Percentiles rank a stretch among this genome's conserved stretches.
Conservation (phyloP, 2,797 vertebrate species). For the Enteromius thamalakanensis region DNA sequence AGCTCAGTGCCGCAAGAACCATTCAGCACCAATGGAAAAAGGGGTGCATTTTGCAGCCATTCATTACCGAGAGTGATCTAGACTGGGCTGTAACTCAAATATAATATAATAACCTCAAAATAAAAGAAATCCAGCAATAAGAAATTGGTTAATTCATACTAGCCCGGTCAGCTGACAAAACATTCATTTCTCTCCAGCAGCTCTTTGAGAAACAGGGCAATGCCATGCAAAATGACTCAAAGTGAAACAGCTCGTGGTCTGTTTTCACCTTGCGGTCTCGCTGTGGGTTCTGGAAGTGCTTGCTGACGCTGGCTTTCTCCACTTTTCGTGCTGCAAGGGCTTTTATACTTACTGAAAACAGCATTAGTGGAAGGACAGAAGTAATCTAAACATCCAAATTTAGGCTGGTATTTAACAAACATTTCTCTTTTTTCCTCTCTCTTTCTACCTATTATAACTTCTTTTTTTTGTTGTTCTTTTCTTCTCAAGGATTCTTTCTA, state of each 20-base stretch:
- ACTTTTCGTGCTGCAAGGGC: slow-evolving; percentile 28
- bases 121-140: slow-evolving; percentile 39
- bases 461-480: not conserved
- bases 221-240: slow-evolving; percentile 37
- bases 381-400: slow-evolving; percentile 34
- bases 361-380: slow-evolving; percentile 38
- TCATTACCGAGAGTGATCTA: slow-evolving; percentile 4
- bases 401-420: slow-evolving; percentile 25
- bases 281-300: slow-evolving; percentile 45
- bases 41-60: slow-evolving; percentile 12
- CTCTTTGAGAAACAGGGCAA: slow-evolving; percentile 19
- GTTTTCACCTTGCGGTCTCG: slow-evolving; percentile 39
- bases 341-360: slow-evolving; percentile 42
- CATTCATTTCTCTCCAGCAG: slow-evolving; percentile 34
- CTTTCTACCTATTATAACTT: not conserved
- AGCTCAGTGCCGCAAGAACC: not conserved
- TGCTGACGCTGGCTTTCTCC: slow-evolving; percentile 16
- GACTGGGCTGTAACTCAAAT: slow-evolving; percentile 33
- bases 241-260: slow-evolving; percentile 32
- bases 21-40: slow-evolving; percentile 7
- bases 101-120: not conserved
- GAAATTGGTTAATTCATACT: slow-evolving; percentile 29
- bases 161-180: slow-evolving; percentile 38
- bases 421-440: not conserved
- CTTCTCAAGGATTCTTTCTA: not conserved